Evolutionary conservation across 2,888 invertebrate genomes (phyloP).

Genomic region (Orgyia antiqua): DNA sequence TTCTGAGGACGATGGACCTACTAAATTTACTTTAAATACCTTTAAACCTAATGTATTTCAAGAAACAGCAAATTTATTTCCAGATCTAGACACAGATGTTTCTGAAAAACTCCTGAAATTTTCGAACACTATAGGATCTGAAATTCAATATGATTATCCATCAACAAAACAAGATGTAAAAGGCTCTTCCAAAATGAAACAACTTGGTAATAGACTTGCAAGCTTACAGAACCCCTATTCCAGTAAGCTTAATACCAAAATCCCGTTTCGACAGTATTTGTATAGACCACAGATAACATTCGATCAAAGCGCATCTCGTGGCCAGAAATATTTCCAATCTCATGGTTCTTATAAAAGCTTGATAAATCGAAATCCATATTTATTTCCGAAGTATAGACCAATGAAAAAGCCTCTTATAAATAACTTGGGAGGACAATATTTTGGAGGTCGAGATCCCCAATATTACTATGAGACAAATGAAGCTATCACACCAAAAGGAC

Average conservation of each 20-base stretch:
- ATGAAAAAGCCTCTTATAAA: constrained; percentile 12
- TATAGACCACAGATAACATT: constrained; percentile 4
- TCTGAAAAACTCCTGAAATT: neutral
- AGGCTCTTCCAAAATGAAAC: constrained; percentile 3
- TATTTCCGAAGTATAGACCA: constrained; percentile 13
- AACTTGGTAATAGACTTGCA: constrained; percentile 10
- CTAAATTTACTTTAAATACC: constrained; percentile 15
- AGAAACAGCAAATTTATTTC: constrained; percentile 50
- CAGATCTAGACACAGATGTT: constrained; percentile 27
- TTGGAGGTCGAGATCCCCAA: constrained; percentile 18
- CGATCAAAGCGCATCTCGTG: constrained; percentile 2
- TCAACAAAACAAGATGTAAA: constrained; percentile 1
- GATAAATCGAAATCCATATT: constrained; percentile 5
- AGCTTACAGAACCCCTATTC: constrained; percentile 4
- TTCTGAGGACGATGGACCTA: constrained; percentile 25
- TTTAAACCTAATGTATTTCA: constrained; percentile 42
- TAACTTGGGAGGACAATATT: constrained; percentile 12
- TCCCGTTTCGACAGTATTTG: constrained; percentile 7
- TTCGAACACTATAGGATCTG: neutral
- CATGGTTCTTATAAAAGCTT: constrained; percentile 6
- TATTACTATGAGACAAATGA: constrained; percentile 44
- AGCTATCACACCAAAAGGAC: constrained; percentile 29
- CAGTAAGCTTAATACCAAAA: constrained; percentile 4
- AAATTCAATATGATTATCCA: constrained; percentile 1
- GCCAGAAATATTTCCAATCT: neutral